Base-by-base conservation (phyloP, 2,113 vertebrate species). In the Sapayoa aenigma region DNA sequence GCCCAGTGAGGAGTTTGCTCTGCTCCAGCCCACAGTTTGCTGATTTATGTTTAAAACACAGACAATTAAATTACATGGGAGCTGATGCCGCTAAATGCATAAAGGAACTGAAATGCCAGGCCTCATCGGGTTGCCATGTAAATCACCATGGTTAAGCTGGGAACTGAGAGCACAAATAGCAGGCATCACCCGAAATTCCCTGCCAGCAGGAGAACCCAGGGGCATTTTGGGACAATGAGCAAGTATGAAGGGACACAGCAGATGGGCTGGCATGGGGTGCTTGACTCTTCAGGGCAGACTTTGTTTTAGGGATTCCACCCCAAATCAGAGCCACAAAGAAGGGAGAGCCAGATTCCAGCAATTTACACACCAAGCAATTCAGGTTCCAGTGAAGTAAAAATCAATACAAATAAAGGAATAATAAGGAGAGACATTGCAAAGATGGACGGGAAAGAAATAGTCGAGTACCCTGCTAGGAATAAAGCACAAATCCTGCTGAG, bases 1-100 rank as follows among this genome's bases (percentile, higher is more conserved):
- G 87, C 84, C 94, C 5, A 0, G 52, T 0, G 0, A 84, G 80
- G 72, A 69, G 88, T 30, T 90, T 62, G 30, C 83, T 84, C 59
- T 7, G 35, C 76, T 86, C 24, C 72, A 88, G 68, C 92, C 93
- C 60, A 8, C 60, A 42, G 79, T 78, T 90, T 92, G 65, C 92
- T 97, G 90, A 93, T 93, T 95, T 96, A 95, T 90, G 86, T 93
- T 92, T 89, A 95, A 96, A 96, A 94, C 92, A 76, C 80, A 92
- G 88, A 90, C 94, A 97, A 95, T 96, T 96, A 92, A 95, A 93
- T 97, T 96, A 96, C 95, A 92, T 22, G 86, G 90, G 84, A 94
- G 95, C 84, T 95, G 96, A 95, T 96, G 94, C 88, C 11, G n/a
- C 90, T 96, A 96, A 96, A 96, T 76, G 94, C 92, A 87, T 81